phyloP scores from a whole-genome alignment of 2,888 invertebrate species.

The Apomyelois bistriatella region DNA sequence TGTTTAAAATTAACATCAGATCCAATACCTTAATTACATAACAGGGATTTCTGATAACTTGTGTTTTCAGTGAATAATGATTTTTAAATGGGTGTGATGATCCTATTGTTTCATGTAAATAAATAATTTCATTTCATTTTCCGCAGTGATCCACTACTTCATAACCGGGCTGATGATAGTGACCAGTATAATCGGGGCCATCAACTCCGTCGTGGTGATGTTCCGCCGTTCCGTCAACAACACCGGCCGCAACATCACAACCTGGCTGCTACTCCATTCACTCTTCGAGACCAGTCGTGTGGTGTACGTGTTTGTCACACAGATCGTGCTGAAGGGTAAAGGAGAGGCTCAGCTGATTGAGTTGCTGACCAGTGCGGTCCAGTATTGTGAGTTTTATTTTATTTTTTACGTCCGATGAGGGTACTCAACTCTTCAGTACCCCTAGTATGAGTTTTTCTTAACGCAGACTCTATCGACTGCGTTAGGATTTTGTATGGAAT shows the following conservation, averaged over 20 bases:
- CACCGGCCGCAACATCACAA: constrained; percentile 53
- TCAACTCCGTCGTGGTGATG: constrained; percentile 62
- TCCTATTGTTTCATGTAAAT: no score
- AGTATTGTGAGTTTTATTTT: constrained; percentile 54
- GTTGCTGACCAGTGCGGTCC: constrained; percentile 55
- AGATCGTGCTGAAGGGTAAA: constrained; percentile 54
- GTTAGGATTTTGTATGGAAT: no score
- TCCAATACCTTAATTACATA: no score
- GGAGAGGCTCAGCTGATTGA: constrained; percentile 60
- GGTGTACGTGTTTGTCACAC: constrained; percentile 61
- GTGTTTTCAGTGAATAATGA: no score
- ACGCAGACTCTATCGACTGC: no score
- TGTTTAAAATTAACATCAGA: no score
- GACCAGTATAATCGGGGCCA: constrained; percentile 57
- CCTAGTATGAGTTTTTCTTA: no score
- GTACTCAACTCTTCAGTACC: no score
- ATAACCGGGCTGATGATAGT: constrained; percentile 57
- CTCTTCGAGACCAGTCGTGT: constrained; percentile 67
- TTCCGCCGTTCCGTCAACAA: constrained; percentile 47
- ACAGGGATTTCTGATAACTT: no score
- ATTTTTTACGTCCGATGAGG: no score
- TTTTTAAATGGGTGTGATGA: no score
- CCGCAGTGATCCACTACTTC: constrained; percentile 67
- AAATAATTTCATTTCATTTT: no score
- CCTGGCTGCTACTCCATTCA: constrained; percentile 66